Base-by-base conservation (phyloP, 2,888 invertebrate species). In the Tachina fera region DNA sequence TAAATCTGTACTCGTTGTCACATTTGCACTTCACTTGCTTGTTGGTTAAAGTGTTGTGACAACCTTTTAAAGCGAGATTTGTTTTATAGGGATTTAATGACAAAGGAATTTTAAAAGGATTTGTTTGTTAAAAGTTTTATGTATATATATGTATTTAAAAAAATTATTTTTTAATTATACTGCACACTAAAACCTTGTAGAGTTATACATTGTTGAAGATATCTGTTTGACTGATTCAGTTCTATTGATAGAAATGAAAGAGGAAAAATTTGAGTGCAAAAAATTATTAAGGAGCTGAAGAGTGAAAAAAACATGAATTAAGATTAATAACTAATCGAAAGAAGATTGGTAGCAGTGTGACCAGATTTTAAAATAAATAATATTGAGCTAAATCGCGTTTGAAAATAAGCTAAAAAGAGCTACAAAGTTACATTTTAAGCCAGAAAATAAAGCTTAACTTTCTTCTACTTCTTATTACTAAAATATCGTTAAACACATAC, bases 101-200 rank as follows among this genome's bases (percentile, higher is more conserved):
- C 4, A 43, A 61, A 61, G 39, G 78, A 43, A 78, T 70, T 51
- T 78, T 71, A 79, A 79, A 79, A 71, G 78, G 71, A 71, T 79
- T 79, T 79, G 71, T 79, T 79, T 71, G 71, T 70, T 70, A 43
- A 78, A 70, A 41, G 45, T 71, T 53, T 61, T 13, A 51, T 51
- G 31, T 58, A 19, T 53, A 43, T 47, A 11, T 8, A 71, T 63
- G 3, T 22, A 31, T 31, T 53, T 45, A 71, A 63, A 45, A 22
- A 53, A 70, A 78, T 53, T 10, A 51, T 53, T 43, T 51, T 70
- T 78, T 70, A 70, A 61, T 78, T 76, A 9, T 39, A 19, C 11
- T 47, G 1, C 19, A 22, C 31, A 56, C 19, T 16, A 16, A 49
- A n/a, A 22, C 9, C 31, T 19, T 31, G 39, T 0, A 61, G 49